Conservation (phyloP, 2,113 vertebrate species). For the Lutjanus erythropterus region DNA sequence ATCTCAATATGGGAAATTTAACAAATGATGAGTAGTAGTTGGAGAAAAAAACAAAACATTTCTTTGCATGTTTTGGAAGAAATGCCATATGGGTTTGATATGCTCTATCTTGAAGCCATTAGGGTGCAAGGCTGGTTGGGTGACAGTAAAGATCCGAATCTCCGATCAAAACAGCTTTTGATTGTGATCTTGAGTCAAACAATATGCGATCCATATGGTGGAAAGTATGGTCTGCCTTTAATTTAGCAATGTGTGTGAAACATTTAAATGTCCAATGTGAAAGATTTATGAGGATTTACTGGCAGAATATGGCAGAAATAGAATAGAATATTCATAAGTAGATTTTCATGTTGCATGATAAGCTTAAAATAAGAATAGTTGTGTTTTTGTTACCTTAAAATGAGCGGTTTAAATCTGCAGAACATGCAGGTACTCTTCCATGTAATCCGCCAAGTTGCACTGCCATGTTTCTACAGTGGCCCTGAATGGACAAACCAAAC, state of each 20-base stretch:
- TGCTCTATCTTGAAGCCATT: slow-evolving; percentile 12
- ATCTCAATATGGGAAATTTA: background rate
- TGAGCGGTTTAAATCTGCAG: no score
- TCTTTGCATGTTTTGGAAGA: background rate
- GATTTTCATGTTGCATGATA: no score
- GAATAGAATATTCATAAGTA: no score
- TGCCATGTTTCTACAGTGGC: no score
- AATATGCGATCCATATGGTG: slow-evolving; percentile 55
- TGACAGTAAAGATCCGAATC: background rate
- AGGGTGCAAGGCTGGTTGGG: background rate
- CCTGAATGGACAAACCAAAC: no score
- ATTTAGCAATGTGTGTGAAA: slow-evolving; percentile 15
- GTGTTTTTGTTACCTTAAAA: no score
- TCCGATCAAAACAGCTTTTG: slow-evolving; percentile 15
- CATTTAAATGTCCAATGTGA: no score
- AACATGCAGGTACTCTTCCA: no score
- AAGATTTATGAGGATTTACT: no score
- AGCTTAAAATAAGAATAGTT: no score
- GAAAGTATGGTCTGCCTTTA: slow-evolving; percentile 40
- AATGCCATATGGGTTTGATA: background rate
- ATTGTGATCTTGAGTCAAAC: slow-evolving; percentile 25
- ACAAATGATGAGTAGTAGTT: background rate
- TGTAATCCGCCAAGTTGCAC: no score
- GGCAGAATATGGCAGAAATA: no score
- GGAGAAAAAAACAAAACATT: background rate